Evolutionary conservation across 2,797 vertebrate genomes (phyloP), one percentile per base, ranked within the genome.

Genomic region (Sebastes hopkinsi): DNA sequence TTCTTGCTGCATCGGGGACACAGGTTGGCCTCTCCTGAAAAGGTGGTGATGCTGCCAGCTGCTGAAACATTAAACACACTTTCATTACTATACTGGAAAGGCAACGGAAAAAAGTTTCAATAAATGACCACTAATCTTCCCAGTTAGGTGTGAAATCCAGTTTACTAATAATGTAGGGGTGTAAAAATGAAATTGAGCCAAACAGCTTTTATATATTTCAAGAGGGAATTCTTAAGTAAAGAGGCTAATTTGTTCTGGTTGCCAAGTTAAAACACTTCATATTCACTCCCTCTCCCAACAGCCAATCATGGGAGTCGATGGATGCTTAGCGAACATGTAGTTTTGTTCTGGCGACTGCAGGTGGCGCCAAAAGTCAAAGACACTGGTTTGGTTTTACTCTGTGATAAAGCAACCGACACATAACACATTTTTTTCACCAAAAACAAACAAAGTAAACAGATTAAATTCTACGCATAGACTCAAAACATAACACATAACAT

Each of bases 1-100:
- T 97, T 98, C 94, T 99, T 98, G 95, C 94, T 96, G 54, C 99
- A 99, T 55, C 97, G 95, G 0, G 98, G 99, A 81, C 99, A 99
- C 88, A 97, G 79, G 88, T 97, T 99, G 92, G 98, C 97, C 77
- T 99, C 98, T 32, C 99, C 98, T 0, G 98, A 99, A 87, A 99
- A 99, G 3, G 97, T 99, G 88, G 98, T 99, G 92, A 99, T 92
- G 30, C 97, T 95, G 87, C 97, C 98, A 80, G 98, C 98, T 99
- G 92, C 68, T 27, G 55, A 81, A 13, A 91, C 22, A 80, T 50
- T 8, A 73, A 42, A 36, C 7, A 75, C 23, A 67, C 29, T 52
- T 18, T 6, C 55, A 56, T 87, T 80, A 67, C 0, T 68, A 61
- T 6, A n/a, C 2, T 56, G 59, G 14, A 67, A 67, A 67, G 10